Conservation (phyloP, 2,113 vertebrate species). For the Campylomormyrus numenius region DNA sequence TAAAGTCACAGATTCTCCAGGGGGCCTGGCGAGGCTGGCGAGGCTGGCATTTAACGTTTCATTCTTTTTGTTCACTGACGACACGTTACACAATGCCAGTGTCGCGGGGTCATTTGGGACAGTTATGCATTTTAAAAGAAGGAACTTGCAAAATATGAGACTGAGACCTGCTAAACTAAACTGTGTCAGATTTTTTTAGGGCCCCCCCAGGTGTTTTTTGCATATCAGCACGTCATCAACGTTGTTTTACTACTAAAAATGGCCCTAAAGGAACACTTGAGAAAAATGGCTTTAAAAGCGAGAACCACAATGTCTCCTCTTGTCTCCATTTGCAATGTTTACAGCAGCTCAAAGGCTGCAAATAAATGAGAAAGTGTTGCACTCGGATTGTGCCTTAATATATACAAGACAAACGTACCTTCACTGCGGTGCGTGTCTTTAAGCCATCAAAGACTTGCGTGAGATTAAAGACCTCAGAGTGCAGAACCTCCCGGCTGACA, state of each 20-base stretch:
- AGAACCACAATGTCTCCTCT: background rate
- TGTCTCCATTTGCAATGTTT: background rate
- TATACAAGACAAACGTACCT: background rate
- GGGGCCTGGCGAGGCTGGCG: background rate
- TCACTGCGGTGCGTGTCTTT: background rate
- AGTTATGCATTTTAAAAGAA: background rate
- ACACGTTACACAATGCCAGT: background rate
- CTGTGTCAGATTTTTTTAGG: background rate
- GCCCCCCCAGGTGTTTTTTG: background rate
- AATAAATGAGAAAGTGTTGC: background rate
- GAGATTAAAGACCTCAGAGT: background rate
- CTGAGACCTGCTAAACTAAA: background rate
- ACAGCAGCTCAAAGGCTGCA: background rate
- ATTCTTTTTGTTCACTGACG: background rate
- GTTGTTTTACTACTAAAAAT: background rate
- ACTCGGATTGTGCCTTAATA: background rate
- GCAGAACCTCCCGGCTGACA: slow-evolving; percentile 3
- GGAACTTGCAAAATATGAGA: background rate
- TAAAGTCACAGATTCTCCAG: background rate
- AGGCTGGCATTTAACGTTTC: background rate
- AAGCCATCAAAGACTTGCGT: background rate
- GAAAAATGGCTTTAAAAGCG: background rate
- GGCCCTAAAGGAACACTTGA: background rate
- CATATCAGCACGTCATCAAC: background rate
- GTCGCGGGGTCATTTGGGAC: background rate